phyloP scores from a whole-genome alignment of 2,113 vertebrate species.

The Cynopterus brachyotis region DNA sequence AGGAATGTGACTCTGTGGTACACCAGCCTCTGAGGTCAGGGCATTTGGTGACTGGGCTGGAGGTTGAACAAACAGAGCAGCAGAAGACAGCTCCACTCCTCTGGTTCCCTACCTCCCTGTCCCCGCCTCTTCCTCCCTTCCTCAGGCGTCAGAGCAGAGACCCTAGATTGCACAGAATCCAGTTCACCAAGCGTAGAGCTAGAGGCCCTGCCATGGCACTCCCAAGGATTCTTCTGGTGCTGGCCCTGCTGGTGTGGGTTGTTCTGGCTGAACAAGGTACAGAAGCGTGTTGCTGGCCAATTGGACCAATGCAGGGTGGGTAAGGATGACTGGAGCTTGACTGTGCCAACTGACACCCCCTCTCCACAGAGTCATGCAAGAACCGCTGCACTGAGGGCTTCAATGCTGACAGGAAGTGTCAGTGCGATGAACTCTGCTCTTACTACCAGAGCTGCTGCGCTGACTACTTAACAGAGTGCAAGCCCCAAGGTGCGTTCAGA shows the following conservation, averaged over 20 bases:
- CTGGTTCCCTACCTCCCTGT: background rate
- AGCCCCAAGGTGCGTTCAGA: conserved; percentile 83
- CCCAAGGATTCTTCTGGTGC: conserved; percentile 26
- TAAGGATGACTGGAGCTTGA: background rate
- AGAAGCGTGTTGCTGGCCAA: background rate
- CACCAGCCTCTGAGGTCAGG: background rate
- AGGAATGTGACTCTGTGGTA: conserved; percentile 55
- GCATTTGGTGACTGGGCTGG: conserved; percentile 8
- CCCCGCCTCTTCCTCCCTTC: background rate
- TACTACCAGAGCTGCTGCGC: conserved; percentile 96
- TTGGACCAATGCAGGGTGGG: background rate
- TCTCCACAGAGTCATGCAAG: conserved; percentile 89
- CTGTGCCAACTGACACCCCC: background rate
- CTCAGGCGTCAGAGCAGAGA: background rate
- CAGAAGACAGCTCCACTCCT: conserved; percentile 5
- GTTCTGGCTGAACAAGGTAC: conserved; percentile 73
- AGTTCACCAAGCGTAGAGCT: background rate
- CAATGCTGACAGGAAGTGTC: conserved; percentile 84
- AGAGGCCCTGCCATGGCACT: conserved; percentile 51
- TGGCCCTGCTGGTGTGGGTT: conserved; percentile 50
- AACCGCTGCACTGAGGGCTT: conserved; percentile 91
- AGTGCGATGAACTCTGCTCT: conserved; percentile 94
- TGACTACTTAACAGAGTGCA: conserved; percentile 87
- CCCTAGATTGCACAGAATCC: background rate
- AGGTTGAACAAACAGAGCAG: conserved; percentile 60